A percentile compares a stretch with the other conserved stretches of the same genome.
Evolutionary conservation across 2,888 invertebrate genomes (phyloP).

Genomic region (Coenonympha arcania): DNA sequence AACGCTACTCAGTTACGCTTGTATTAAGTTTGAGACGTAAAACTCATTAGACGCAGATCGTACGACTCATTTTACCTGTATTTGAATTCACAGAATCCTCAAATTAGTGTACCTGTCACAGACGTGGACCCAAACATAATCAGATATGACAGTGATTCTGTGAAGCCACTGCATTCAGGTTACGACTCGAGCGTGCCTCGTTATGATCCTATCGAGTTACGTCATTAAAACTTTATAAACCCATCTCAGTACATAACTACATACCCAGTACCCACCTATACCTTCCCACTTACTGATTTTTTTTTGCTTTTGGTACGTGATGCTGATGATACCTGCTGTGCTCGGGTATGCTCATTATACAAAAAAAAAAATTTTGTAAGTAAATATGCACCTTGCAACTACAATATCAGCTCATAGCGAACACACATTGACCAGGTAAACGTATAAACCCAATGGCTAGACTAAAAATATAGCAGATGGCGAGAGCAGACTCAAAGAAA

Average conservation of each 20-base stretch:
- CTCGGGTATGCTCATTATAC: too few relatives aligned
- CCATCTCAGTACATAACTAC: not conserved
- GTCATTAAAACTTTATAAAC: slow-evolving; percentile 32
- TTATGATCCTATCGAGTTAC: slow-evolving; percentile 32
- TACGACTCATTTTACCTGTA: not conserved
- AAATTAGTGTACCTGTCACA: slow-evolving; percentile 12
- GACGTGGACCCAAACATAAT: slow-evolving; percentile 10
- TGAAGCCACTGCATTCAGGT: slow-evolving; percentile 20
- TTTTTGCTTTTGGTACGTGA: not conserved
- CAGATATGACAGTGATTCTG: slow-evolving; percentile 21
- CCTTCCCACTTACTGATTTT: slow-evolving; percentile 4
- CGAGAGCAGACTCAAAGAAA: too few relatives aligned
- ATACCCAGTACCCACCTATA: slow-evolving; percentile 6
- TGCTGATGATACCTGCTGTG: too few relatives aligned
- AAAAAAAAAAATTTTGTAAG: too few relatives aligned
- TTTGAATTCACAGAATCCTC: not conserved
- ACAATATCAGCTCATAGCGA: too few relatives aligned
- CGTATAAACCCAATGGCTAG: too few relatives aligned
- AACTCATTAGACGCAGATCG: too few relatives aligned
- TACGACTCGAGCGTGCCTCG: slow-evolving; percentile 25
- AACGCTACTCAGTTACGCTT: too few relatives aligned
- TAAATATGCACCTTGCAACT: too few relatives aligned
- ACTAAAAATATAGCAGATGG: too few relatives aligned
- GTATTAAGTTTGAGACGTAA: too few relatives aligned
- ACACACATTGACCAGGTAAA: too few relatives aligned